Conservation (phyloP, 2,113 vertebrate genomes). For the Synodontis membranacea region DNA sequence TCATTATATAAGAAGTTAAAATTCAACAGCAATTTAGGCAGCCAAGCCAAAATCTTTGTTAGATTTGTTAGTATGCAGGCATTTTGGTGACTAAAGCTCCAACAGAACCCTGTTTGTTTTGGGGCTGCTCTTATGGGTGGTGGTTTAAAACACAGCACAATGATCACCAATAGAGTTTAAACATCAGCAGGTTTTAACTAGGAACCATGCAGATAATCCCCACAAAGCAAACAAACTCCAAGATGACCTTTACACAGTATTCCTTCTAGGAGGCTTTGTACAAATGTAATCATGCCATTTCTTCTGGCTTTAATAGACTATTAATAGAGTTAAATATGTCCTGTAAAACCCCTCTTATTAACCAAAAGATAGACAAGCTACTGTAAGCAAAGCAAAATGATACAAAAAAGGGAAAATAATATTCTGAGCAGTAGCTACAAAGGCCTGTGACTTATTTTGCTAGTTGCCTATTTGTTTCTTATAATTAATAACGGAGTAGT, state of each 20-base stretch:
- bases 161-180: slow-evolving; percentile 7
- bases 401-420: background rate
- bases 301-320: no score
- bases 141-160: background rate
- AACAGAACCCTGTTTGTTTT: background rate
- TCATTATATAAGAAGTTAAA: background rate
- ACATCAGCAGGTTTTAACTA: background rate
- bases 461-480: no score
- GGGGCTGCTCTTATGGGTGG: background rate
- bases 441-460: no score
- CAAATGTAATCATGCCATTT: no score
- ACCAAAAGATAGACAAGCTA: no score
- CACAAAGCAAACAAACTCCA: background rate
- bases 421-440: background rate
- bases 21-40: background rate
- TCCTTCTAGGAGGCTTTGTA: background rate
- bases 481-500: no score
- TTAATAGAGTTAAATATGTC: no score
- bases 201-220: background rate
- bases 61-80: no score
- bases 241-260: background rate
- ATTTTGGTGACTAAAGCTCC: background rate
- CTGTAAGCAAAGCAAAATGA: background rate
- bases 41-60: background rate
- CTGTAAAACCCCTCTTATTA: no score